Evolutionary conservation across 2,113 vertebrate species (phyloP), one percentile per base, ranked within the genome.

Genomic region (Scomber japonicus): DNA sequence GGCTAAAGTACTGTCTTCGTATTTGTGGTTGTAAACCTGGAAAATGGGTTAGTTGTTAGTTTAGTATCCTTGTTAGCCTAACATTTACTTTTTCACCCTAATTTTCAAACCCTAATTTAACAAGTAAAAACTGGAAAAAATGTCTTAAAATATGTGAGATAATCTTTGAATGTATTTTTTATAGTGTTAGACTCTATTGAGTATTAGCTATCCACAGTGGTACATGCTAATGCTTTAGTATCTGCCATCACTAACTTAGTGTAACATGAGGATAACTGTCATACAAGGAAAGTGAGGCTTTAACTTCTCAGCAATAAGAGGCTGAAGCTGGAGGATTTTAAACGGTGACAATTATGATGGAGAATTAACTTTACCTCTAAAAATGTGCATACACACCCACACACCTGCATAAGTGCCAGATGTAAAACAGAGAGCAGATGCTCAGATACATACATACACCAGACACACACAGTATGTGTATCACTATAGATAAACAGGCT

Each of bases 401-500:
- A 15, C 71, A 77, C 51, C 74, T 63, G 74, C 59, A 31, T 53
- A 61, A 63, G 61, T 54, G 24, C 49, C 59, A 45, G 44, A 44
- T 65, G 57, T 72, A 31, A 72, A 59, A 59, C 44, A 59, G 45
- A 30, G 17, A 80, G 35, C 63, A 68, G 48, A 74, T 68, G 35
- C 56, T 62, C 56, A 48, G 55, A 74, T 45, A 35, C 31, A 67
- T 40, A 81, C 54, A 24, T 50, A 65, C 35, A 57, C 46, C 55
- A 69, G 45, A 31, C 45, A 59, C 46, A 30, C 49, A 63, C 24
- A 76, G 15, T 17, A 27, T 49, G 11, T 50, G 66, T 31, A 57
- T 75, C 35, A 73, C 45, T 19, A 59, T 9, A 59, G 60, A 86
- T 61, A 67, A 85, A 86, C 51, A 79, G 55, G 56, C 54, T 62